phyloP scores from a whole-genome alignment of 2,797 vertebrate species.

The Lophotriccus pileatus region DNA sequence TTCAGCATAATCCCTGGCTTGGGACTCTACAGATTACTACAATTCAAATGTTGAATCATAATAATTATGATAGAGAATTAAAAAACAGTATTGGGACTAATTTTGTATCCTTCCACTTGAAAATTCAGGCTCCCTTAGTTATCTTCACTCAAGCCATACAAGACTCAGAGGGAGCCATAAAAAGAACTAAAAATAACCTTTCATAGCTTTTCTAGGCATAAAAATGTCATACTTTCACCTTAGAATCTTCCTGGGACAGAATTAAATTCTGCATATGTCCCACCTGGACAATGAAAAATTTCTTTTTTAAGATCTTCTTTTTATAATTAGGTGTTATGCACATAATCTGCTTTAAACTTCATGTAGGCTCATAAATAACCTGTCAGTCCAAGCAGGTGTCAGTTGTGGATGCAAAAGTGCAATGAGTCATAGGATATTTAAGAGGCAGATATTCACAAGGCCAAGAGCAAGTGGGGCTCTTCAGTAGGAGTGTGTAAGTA shows the following conservation, averaged over 20 bases:
- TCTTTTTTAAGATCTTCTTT: neutral
- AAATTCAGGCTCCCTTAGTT: slow-evolving; percentile 13
- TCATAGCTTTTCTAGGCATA: neutral
- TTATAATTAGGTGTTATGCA: neutral
- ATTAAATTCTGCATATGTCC: neutral
- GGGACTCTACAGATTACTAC: neutral
- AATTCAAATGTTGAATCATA: slow-evolving; percentile 45
- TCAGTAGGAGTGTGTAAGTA: neutral
- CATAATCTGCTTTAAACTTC: neutral
- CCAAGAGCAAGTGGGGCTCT: neutral
- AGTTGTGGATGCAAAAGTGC: fast-evolving
- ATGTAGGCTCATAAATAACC: neutral
- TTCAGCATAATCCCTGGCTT: neutral
- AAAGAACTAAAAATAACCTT: slow-evolving; percentile 48
- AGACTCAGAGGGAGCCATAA: slow-evolving; percentile 39
- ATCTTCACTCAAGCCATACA: slow-evolving; percentile 41
- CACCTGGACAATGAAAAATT: neutral
- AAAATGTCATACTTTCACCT: slow-evolving; percentile 23
- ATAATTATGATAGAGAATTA: slow-evolving; percentile 61
- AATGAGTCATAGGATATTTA: neutral
- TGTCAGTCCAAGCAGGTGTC: neutral
- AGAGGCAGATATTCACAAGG: neutral
- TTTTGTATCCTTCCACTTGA: slow-evolving; percentile 31
- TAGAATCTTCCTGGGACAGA: neutral
- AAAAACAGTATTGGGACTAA: slow-evolving; percentile 52